Base-by-base conservation (phyloP, 1,140 invertebrate genomes). In the Diploscapter pachys region DNA sequence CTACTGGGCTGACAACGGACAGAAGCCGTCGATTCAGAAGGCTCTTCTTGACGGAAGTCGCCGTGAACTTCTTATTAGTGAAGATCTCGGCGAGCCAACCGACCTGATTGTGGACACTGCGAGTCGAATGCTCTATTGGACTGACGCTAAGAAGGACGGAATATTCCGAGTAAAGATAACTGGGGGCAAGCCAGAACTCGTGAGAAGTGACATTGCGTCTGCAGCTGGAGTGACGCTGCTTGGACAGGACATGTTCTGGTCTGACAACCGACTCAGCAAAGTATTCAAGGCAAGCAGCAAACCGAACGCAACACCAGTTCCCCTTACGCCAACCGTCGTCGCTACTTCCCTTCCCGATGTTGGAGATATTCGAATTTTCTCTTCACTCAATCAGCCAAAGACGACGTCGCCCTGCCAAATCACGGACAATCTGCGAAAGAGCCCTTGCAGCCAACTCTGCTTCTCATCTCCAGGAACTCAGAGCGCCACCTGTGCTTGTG, bases 101-200 rank as follows among this genome's bases (percentile, higher is more conserved):
- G 95, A 96, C 86, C 87, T 99, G 6, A 94, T 94, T 2, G 91
- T 99, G 56, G 96, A 99, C 86, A 93, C 94, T 88, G 86, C 90
- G 48, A 97, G 93, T 0, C 92, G 98, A 82, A 93, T 98, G 83
- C 91, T 99, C 0, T 99, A 95, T 85, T 99, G 95, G 96, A 93
- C 96, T 0, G 96, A 99, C 86, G 93, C 94, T 0, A 92, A 92
- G 82, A 88, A 55, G 92, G 93, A 4, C 91, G 91, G 5, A 91
- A 91, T 80, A 88, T 92, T 81, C 90, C 92, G 73, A 48, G 77
- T 77, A 6, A 65, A 65, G 65, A 79, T 56, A 52, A 61, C 52
- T 80, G 89, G 89, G 53, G 86, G 85, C 52, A 86, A 84, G 53
- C 83, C 88, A 48, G 85, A 89, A 79, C 89, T 95, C 0, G 92